Evolutionary conservation across 1,140 invertebrate genomes (phyloP).

Genomic region (Drosophila lini): DNA sequence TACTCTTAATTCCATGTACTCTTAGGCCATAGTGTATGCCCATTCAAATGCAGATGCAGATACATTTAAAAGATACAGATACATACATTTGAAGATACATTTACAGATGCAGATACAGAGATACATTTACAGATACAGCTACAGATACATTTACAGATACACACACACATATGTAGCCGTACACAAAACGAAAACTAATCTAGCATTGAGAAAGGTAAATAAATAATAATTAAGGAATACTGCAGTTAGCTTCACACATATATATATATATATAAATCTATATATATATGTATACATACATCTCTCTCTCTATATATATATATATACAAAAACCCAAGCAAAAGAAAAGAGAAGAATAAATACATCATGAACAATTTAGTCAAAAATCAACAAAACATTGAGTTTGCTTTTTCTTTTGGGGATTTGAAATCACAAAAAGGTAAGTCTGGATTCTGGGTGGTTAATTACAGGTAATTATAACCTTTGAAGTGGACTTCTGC

Average conservation of each 20-base stretch:
- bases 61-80: constrained; percentile 29
- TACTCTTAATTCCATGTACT: constrained; percentile 58
- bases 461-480: background rate
- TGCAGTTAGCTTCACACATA: constrained; percentile 62
- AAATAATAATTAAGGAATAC: constrained; percentile 47
- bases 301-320: constrained; percentile 42
- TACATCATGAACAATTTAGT: constrained; percentile 77
- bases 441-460: background rate
- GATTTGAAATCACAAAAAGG: constrained; percentile 11
- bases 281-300: constrained; percentile 38
- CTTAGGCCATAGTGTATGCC: constrained; percentile 53
- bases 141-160: constrained; percentile 22
- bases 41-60: constrained; percentile 7
- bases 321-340: constrained; percentile 14
- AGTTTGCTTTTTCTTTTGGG: constrained; percentile 28
- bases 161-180: constrained; percentile 46
- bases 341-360: constrained; percentile 60
- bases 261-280: constrained; percentile 39
- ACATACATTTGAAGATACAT: constrained; percentile 7
- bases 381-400: constrained; percentile 57
- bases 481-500: background rate
- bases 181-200: constrained; percentile 63
- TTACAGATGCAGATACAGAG: constrained; percentile 7
- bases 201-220: constrained; percentile 46
- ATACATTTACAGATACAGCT: constrained; percentile 11